These are phyloP conservation scores for Mobula birostris DNA, from an alignment of 2,113 vertebrate species.

Conservation along the genomic window DNA sequence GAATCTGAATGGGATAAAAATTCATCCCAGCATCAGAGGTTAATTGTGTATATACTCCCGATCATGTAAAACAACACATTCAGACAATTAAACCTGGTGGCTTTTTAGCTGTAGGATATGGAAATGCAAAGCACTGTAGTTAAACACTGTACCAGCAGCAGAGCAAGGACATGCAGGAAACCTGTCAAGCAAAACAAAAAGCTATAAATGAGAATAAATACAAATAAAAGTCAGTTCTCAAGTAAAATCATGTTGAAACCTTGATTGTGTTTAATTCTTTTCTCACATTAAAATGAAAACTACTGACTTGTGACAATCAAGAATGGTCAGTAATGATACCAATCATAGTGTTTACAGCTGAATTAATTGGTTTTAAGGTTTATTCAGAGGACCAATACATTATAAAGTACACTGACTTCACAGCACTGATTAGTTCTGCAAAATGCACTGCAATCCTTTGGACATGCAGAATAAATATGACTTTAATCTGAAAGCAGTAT, in stretches of 20 bases:
- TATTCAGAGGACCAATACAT: constrained; percentile 16
- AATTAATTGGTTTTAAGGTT: constrained; percentile 1
- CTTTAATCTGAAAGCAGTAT: not conserved
- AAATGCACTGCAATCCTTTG: not conserved
- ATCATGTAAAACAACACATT: not conserved
- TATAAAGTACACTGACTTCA: constrained; percentile 7
- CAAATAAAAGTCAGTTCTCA: not conserved
- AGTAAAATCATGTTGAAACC: not conserved
- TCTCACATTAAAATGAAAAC: constrained; percentile 6
- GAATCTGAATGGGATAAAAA: not conserved
- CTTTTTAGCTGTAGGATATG: not conserved
- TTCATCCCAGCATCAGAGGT: not conserved
- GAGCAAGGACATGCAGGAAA: not conserved
- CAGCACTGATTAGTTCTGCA: not conserved
- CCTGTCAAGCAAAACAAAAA: not conserved
- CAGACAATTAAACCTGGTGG: not conserved
- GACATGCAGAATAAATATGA: not conserved
- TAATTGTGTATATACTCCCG: not conserved
- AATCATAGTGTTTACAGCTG: not conserved
- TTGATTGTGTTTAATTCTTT: constrained; percentile 5
- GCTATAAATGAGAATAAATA: not conserved
- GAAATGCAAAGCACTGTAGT: not conserved
- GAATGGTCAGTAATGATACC: constrained; percentile 14
- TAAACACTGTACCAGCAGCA: not conserved
- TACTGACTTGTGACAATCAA: not conserved